phyloP scores from a whole-genome alignment of 2,797 vertebrate genomes.

The Liparis tanakae region DNA sequence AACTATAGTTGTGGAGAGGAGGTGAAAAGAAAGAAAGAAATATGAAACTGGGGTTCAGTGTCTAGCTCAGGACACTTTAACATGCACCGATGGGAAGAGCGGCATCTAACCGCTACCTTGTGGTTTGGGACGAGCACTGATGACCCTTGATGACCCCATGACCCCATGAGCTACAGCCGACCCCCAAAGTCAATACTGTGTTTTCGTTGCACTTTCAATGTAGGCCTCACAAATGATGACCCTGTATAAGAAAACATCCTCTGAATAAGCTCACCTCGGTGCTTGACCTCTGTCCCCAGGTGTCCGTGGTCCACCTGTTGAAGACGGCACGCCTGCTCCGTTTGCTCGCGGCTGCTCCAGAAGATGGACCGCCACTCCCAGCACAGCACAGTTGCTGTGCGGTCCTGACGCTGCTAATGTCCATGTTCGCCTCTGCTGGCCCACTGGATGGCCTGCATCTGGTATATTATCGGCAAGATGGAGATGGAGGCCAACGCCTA shows the following conservation, averaged over 20 bases:
- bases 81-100: too few relatives aligned
- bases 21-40: background rate
- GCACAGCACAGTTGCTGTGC: conserved; percentile 97
- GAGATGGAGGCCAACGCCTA: conserved; percentile 94
- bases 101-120: too few relatives aligned
- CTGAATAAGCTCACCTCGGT: background rate
- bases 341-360: conserved; percentile 93
- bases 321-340: conserved; percentile 95
- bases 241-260: background rate
- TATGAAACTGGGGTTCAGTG: too few relatives aligned
- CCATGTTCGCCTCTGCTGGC: conserved; percentile 97
- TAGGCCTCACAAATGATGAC: background rate
- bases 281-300: conserved; percentile 76
- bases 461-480: conserved; percentile 98
- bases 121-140: too few relatives aligned
- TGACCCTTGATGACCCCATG: too few relatives aligned
- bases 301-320: conserved; percentile 95
- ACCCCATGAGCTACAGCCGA: too few relatives aligned
- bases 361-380: conserved; percentile 98
- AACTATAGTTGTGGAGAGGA: background rate
- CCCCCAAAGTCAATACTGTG: background rate
- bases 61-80: too few relatives aligned
- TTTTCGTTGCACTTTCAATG: background rate
- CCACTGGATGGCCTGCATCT: conserved; percentile 99
- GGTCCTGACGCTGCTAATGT: conserved; percentile 97